A percentile compares a stretch with the other conserved stretches of the same genome.
Conservation (phyloP, 2,888 invertebrate species). For the Prostheceraeus crozeri region DNA sequence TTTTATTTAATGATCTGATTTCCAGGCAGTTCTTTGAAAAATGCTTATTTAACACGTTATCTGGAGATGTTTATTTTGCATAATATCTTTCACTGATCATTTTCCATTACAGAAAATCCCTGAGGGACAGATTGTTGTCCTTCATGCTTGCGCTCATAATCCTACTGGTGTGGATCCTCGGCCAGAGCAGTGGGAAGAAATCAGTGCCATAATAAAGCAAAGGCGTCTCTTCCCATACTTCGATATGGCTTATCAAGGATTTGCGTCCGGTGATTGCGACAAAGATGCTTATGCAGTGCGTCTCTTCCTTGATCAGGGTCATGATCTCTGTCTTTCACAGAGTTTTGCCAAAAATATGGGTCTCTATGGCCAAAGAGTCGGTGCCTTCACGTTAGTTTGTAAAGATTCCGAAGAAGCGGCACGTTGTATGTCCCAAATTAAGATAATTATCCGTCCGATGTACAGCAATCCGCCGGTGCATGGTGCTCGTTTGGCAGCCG, state of each 20-base stretch:
- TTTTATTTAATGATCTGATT: neutral
- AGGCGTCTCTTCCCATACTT: conserved; percentile 78
- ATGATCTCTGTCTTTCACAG: conserved; percentile 72
- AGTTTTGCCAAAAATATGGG: conserved; percentile 98
- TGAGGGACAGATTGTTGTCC: conserved; percentile 74
- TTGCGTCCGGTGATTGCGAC: conserved; percentile 66
- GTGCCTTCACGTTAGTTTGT: conserved; percentile 74
- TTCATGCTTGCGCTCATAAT: conserved; percentile 97
- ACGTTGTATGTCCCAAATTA: conserved; percentile 80
- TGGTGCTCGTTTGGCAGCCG: conserved; percentile 78
- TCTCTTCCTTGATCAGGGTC: conserved; percentile 69
- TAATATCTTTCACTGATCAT: conserved; percentile 14
- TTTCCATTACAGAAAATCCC: conserved; percentile 73
- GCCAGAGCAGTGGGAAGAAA: conserved; percentile 77
- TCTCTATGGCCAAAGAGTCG: conserved; percentile 76
- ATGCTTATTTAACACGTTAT: conserved; percentile 11
- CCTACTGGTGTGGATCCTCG: conserved; percentile 66
- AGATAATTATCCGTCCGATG: conserved; percentile 85
- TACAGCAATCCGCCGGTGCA: conserved; percentile 94
- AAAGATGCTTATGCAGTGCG: conserved; percentile 81
- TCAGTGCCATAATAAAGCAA: conserved; percentile 69
- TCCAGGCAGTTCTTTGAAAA: neutral
- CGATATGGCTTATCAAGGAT: conserved; percentile 89
- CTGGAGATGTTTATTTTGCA: conserved; percentile 25
- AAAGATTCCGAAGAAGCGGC: conserved; percentile 71